phyloP scores from a whole-genome alignment of 2,113 vertebrate species.

The Gymnobelideus leadbeateri region DNA sequence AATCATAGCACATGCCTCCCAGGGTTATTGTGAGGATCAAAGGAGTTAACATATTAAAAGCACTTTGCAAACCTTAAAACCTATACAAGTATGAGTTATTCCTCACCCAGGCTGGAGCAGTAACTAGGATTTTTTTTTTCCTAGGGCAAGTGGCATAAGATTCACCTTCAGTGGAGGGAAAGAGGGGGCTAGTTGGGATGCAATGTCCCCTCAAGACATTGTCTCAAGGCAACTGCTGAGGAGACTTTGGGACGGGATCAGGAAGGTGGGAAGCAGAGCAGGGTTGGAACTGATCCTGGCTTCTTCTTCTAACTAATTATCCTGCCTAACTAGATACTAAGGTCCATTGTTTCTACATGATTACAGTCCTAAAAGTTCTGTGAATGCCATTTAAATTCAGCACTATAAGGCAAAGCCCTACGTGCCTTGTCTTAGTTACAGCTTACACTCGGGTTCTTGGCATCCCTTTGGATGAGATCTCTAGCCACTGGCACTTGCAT shows the following conservation, averaged over 20 bases:
- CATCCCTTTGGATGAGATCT: neutral
- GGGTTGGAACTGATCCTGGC: neutral
- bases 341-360: neutral
- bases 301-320: neutral
- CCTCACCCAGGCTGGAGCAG: neutral
- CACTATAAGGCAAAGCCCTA: neutral
- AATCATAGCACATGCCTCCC: neutral
- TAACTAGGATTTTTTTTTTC: neutral
- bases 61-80: neutral
- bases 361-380: neutral
- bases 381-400: neutral
- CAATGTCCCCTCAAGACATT: neutral
- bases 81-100: neutral
- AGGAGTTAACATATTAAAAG: neutral
- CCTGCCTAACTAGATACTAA: neutral
- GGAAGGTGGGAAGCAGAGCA: neutral
- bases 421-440: neutral
- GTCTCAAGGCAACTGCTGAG: neutral
- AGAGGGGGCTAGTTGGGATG: neutral
- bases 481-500: neutral
- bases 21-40: neutral
- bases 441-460: neutral
- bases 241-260: neutral
- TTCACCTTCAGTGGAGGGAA: neutral
- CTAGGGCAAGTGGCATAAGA: neutral